These are phyloP conservation scores for Sinella curviseta DNA, from an alignment of 1,140 invertebrate genomes.

Conservation along the genomic window DNA sequence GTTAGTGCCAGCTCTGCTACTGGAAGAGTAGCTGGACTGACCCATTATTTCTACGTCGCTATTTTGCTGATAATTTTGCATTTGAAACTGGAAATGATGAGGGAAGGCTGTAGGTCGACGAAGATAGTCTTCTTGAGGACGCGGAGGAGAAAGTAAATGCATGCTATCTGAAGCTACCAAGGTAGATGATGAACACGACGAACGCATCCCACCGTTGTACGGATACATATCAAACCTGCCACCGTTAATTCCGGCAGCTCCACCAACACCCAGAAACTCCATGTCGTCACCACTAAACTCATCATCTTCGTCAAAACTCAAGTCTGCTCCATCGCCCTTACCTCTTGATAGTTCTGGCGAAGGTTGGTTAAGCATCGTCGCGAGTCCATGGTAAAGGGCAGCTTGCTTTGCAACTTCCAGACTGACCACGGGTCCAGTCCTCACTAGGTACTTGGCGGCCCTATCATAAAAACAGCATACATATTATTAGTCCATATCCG, in stretches of 20 bases:
- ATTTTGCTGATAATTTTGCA: not conserved
- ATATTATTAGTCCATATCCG: too few relatives aligned
- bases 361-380: constrained; percentile 87
- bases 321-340: constrained; percentile 54
- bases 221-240: constrained; percentile 6
- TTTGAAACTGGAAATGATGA: not conserved
- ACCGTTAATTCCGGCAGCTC: not conserved
- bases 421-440: constrained; percentile 88
- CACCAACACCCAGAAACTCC: not conserved
- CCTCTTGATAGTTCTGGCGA: constrained; percentile 80
- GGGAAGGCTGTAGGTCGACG: not conserved
- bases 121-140: not conserved
- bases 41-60: too few relatives aligned
- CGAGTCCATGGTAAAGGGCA: constrained; percentile 93
- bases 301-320: constrained; percentile 23
- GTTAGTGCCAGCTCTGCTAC: not conserved
- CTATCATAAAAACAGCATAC: constrained; percentile 55
- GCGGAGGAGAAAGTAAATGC: constrained; percentile 12
- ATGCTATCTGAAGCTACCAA: not conserved
- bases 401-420: constrained; percentile 96
- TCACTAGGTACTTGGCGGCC: constrained; percentile 92
- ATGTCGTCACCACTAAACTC: constrained; percentile 12
- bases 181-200: not conserved
- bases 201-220: not conserved
- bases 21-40: too few relatives aligned